A percentile compares a stretch with the other conserved stretches of the same genome.
phyloP scores from a whole-genome alignment of 64 coral and sea anemone species.

The Cladopsammia gracilis region DNA sequence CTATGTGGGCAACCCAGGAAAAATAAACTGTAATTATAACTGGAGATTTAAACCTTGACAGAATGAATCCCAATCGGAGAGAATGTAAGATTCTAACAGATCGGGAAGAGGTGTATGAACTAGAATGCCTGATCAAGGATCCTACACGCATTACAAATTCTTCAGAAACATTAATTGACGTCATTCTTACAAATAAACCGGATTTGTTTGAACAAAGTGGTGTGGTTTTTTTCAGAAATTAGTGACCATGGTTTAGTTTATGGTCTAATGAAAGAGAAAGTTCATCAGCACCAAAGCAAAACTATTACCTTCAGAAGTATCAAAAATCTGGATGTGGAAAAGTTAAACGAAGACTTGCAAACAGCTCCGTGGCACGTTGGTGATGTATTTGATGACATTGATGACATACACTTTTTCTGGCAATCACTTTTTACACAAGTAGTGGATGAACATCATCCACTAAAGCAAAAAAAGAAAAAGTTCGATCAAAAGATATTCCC shows the following conservation, averaged over 20 bases:
- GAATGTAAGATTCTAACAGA: slow-evolving; percentile 5
- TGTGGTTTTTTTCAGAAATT: not conserved
- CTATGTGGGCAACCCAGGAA: not conserved
- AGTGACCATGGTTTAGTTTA: slow-evolving; percentile 3
- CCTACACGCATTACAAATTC: slow-evolving; percentile 1
- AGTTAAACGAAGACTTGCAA: not conserved
- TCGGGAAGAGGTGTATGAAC: not conserved
- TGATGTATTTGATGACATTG: slow-evolving; percentile 2
- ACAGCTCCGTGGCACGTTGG: slow-evolving; percentile 7
- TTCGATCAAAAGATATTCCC: not conserved
- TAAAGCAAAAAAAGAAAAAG: not conserved
- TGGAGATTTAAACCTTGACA: too few relatives aligned
- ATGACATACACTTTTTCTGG: not conserved
- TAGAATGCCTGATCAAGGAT: slow-evolving; percentile 4
- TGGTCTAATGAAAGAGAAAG: slow-evolving; percentile 32
- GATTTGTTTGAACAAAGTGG: not conserved
- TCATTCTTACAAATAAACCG: slow-evolving; percentile 7
- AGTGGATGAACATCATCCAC: not conserved
- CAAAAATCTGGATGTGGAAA: not conserved
- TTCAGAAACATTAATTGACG: not conserved
- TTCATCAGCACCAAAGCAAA: not conserved
- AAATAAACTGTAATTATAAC: not conserved
- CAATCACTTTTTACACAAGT: not conserved
- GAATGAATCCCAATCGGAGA: not conserved
- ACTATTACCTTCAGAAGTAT: not conserved